These are phyloP conservation scores for Percopsis omiscomaycus DNA, from an alignment of 2,797 vertebrate species.

Conservation along the genomic window DNA sequence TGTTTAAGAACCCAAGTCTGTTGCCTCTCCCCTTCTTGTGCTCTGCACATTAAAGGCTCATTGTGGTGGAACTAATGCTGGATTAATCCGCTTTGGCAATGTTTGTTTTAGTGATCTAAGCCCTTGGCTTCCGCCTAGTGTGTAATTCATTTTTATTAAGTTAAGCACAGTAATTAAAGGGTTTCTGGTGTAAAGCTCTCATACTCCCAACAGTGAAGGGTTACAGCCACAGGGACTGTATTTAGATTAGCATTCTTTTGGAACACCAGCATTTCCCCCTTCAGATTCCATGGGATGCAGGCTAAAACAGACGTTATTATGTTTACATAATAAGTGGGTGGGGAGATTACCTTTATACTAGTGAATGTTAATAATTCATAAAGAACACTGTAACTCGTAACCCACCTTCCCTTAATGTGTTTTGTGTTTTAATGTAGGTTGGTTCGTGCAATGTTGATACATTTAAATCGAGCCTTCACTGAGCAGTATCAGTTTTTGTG, in stretches of 20 bases:
- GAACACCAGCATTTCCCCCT: constrained; percentile 9
- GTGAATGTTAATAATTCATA: no score
- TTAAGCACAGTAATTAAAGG: constrained; percentile 48
- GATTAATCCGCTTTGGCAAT: constrained; percentile 49
- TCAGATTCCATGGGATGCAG: neutral
- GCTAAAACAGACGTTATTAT: constrained; percentile 19
- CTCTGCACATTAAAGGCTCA: constrained; percentile 32
- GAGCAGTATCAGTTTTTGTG: no score
- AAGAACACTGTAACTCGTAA: no score
- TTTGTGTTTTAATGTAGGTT: no score
- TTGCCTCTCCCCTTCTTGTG: constrained; percentile 18
- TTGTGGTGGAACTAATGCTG: constrained; percentile 45
- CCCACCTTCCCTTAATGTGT: no score
- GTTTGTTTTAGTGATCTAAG: constrained; percentile 42
- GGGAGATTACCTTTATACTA: constrained; percentile 5
- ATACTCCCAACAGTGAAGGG: constrained; percentile 3
- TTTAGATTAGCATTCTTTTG: constrained; percentile 13
- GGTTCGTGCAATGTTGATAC: no score
- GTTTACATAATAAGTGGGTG: constrained; percentile 10
- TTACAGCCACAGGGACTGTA: constrained; percentile 45
- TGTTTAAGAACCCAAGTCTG: constrained; percentile 9
- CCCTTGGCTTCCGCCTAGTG: constrained; percentile 29
- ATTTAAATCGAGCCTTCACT: no score
- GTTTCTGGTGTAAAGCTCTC: constrained; percentile 19
- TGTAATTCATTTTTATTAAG: constrained; percentile 54